Evolutionary conservation across 2,797 vertebrate genomes (phyloP).

Genomic region (Hozukius guyotensis): DNA sequence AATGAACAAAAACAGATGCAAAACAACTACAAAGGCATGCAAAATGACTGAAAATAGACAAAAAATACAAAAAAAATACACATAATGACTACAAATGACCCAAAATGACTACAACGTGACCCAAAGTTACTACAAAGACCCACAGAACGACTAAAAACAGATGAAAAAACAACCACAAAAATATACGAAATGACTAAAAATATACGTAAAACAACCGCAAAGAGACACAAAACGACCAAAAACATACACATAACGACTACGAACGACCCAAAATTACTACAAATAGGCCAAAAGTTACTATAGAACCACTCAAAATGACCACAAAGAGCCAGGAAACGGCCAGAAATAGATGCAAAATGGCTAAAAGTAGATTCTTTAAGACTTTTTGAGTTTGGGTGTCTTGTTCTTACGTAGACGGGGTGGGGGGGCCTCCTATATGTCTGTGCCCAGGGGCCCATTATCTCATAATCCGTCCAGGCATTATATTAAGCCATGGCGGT

Average conservation of each 20-base stretch:
- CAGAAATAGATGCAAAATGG: not conserved
- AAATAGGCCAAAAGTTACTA: not conserved
- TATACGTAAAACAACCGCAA: not conserved
- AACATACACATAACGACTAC: not conserved
- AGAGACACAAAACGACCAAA: not conserved
- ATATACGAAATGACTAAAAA: too few species aligned
- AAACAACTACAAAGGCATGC: too few species aligned
- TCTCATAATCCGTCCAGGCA: not conserved
- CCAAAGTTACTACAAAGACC: too few species aligned
- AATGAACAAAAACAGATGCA: too few species aligned
- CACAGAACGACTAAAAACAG: too few species aligned
- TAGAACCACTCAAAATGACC: not conserved
- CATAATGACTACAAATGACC: too few species aligned
- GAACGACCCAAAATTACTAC: not conserved
- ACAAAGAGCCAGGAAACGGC: not conserved
- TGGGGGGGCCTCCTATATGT: not conserved
- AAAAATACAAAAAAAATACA: too few species aligned
- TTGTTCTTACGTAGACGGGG: not conserved
- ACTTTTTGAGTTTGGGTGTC: not conserved
- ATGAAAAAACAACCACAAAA: too few species aligned
- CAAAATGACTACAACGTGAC: too few species aligned
- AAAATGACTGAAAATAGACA: too few species aligned
- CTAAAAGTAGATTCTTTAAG: not conserved
- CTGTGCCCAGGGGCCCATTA: not conserved
- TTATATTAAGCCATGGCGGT: not conserved